Conservation (phyloP, 2,888 invertebrate genomes). For the Doris montereyensis region DNA sequence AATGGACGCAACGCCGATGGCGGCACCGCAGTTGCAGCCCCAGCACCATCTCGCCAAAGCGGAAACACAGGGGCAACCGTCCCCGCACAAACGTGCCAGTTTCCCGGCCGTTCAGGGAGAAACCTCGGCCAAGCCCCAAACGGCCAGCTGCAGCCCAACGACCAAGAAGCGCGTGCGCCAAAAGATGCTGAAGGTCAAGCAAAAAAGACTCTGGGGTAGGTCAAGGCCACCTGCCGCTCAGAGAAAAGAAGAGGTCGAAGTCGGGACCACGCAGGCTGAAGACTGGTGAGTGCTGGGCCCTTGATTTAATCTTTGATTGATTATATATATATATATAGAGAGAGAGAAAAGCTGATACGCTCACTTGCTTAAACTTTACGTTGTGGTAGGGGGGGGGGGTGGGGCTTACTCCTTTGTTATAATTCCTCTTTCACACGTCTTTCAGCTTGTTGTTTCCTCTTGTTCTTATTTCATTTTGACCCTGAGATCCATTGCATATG, state of each 20-base stretch:
- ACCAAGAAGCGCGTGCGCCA: conserved; percentile 5
- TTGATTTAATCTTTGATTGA: too few relatives aligned
- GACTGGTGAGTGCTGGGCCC: conserved; percentile 32
- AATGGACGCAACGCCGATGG: neutral
- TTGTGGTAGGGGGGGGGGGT: too few relatives aligned
- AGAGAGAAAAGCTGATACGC: too few relatives aligned
- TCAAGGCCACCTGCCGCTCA: neutral
- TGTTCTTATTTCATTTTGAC: too few relatives aligned
- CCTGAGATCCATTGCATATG: too few relatives aligned
- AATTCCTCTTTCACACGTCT: too few relatives aligned
- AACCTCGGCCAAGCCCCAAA: neutral
- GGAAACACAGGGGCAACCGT: neutral
- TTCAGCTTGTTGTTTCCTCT: too few relatives aligned
- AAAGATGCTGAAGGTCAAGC: neutral
- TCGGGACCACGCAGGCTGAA: conserved; percentile 29
- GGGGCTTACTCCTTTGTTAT: too few relatives aligned
- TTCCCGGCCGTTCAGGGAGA: conserved; percentile 3
- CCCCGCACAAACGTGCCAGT: conserved; percentile 34
- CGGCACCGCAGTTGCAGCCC: neutral
- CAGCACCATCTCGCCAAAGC: neutral
- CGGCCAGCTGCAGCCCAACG: neutral
- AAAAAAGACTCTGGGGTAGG: neutral
- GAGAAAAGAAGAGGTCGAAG: conserved; percentile 31
- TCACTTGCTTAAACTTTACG: too few relatives aligned
- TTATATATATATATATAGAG: too few relatives aligned